Conservation (phyloP, 1,140 invertebrate species). For the Maniola jurtina region DNA sequence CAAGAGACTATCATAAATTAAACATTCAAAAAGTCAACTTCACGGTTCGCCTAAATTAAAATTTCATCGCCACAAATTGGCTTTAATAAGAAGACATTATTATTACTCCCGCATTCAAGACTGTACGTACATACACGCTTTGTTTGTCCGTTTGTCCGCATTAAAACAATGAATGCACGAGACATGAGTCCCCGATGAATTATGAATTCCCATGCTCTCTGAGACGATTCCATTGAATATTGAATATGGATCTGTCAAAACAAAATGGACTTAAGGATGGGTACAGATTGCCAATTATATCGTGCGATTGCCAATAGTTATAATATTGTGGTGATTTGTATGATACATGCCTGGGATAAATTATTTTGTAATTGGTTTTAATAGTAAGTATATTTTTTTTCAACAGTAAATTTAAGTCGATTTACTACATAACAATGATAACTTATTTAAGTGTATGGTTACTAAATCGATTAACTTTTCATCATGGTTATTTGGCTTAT, state of each 20-base stretch:
- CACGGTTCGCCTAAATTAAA: neutral
- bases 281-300: slow-evolving; percentile 18
- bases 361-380: too few relatives aligned
- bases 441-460: too few relatives aligned
- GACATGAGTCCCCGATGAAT: slow-evolving; percentile 25
- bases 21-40: neutral
- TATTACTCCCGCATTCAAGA: slow-evolving; percentile 1
- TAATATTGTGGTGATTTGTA: neutral
- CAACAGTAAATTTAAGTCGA: too few relatives aligned
- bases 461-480: too few relatives aligned
- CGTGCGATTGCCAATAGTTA: neutral
- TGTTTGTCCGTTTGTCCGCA: slow-evolving; percentile 17
- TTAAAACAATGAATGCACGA: slow-evolving; percentile 25
- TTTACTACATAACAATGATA: too few relatives aligned
- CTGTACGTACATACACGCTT: neutral
- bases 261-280: slow-evolving; percentile 34
- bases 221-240: slow-evolving; percentile 41
- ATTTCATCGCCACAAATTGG: slow-evolving; percentile 1
- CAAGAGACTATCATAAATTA: neutral
- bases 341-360: too few relatives aligned
- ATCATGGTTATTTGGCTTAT: too few relatives aligned
- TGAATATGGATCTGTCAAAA: slow-evolving; percentile 31
- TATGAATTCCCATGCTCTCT: slow-evolving; percentile 33
- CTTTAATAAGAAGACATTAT: slow-evolving; percentile 6
- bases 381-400: too few relatives aligned